Conservation (phyloP, 2,797 vertebrate genomes). For the Sebastes hopkinsi region DNA sequence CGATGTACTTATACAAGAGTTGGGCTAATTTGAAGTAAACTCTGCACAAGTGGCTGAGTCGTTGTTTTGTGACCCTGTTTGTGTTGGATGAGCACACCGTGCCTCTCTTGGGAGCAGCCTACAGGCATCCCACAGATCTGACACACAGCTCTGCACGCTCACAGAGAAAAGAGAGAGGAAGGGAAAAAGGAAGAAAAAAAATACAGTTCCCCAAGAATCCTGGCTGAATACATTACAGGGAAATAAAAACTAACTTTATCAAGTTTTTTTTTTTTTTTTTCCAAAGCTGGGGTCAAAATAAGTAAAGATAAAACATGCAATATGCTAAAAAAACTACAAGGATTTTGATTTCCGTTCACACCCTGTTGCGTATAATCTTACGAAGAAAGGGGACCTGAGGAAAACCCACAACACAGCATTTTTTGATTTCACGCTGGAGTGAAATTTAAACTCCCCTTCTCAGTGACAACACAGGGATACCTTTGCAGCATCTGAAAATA, state of each 20-base stretch:
- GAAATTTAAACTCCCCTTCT: conserved; percentile 13
- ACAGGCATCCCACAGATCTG: conserved; percentile 85
- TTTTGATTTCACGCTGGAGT: conserved; percentile 17
- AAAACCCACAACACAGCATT: conserved; percentile 20
- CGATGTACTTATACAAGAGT: conserved; percentile 48
- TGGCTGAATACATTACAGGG: conserved; percentile 77
- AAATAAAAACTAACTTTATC: conserved; percentile 76
- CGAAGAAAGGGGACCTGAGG: neutral
- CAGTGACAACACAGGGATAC: conserved; percentile 5
- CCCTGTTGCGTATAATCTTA: conserved; percentile 11
- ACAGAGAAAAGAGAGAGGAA: conserved; percentile 54
- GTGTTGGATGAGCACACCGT: conserved; percentile 79
- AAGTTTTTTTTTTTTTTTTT: conserved; percentile 47
- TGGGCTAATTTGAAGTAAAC: conserved; percentile 80
- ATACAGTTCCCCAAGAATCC: conserved; percentile 76
- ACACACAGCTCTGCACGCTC: conserved; percentile 72
- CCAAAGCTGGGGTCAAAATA: conserved; percentile 65
- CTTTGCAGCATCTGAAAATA: conserved; percentile 49
- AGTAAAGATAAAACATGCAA: conserved; percentile 50
- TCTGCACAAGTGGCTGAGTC: conserved; percentile 72
- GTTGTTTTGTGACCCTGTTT: conserved; percentile 84
- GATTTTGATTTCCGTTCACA: conserved; percentile 15
- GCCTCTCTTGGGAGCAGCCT: conserved; percentile 80
- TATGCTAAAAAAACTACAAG: conserved; percentile 12
- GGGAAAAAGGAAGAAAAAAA: conserved; percentile 33